Evolutionary conservation across 2,113 vertebrate genomes (phyloP), one percentile per base, ranked within the genome.

Genomic region (Numida meleagris): DNA sequence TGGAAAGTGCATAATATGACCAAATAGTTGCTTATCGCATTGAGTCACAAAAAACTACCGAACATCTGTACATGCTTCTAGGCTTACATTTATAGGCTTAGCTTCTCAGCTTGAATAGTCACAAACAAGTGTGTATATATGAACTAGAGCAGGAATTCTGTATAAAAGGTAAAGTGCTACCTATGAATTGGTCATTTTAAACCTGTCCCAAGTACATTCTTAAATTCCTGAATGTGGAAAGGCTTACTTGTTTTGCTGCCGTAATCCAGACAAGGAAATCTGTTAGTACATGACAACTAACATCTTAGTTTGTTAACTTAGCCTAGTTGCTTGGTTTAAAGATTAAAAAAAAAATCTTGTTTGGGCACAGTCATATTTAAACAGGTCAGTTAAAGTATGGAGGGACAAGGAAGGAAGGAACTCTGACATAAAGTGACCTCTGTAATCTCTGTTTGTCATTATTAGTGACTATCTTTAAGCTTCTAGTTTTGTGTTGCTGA

Each of bases 401-500:
- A 42, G 55, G 66, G 58, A 78, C 21, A 82, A 86, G 61, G 11
- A 70, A 86, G 46, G 46, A 86, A 79, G 57, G 79, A 95, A 73
- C 50, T 65, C 38, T 91, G 10, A 57, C 72, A 21, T 55, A 58
- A 84, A 77, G 51, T 82, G 36, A 78, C 25, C 38, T 83, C 38
- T 74, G n/a, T 63, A 84, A 72, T 51, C 46, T 94, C 62, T 79
- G n/a, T n/a, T n/a, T n/a, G 40, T 94, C 71, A 51, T 94, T 79
- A 65, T 12, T 33, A 43, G 27, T 27, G 34, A 74, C 88, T 79
- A 85, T 36, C 34, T 82, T 92, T 48, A 62, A 29, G 46, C 79
- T 57, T 38, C 33, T 6, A 66, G n/a, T 58, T 80, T 90, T 34
- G 27, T 31, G 4, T 70, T 72, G n/a, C 78, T 82, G 20, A 73